Base-by-base conservation (phyloP, 2,888 invertebrate genomes). In the Aplocera efformata region DNA sequence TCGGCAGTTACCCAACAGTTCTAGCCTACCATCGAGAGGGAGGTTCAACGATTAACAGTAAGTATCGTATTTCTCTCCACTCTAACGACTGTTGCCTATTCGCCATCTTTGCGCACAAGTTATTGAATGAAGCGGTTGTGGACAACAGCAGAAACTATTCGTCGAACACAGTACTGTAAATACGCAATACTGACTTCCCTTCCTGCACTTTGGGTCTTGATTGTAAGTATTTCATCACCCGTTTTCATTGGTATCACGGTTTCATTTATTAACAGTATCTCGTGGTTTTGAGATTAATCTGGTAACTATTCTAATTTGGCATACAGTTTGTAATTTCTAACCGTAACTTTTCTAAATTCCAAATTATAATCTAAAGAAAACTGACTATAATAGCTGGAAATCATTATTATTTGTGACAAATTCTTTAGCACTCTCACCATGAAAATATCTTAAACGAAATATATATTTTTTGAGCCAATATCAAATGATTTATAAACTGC, bases 291-390 rank as follows among this genome's bases (percentile, higher is more conserved):
- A 17, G 13, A 17, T 17, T 17, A 17, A 3, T 17, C 13, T 17
- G 13, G 13, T 2, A 17, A 17, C 5, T 17, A 3, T 2, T 17
- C n/a, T 41, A 33, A 42, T 40, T 45, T 57, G 51, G 53, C 42
- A 42, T 42, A 40, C 24, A 27, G 36, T 38, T 34, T 25, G 31
- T 17, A 17, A 17, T 47, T 46, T 52, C 41, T 50, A 55, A 48
- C 43, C 53, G 36, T 50, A 50, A 44, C 41, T 33, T 37, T 54
- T 53, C 42, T 32, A 63, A 60, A 64, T 59, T 59, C 6, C 17
- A 30, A 17, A 31, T 30, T 21, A n/a, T n/a, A 17, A 17, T 17
- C 13, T 3, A 17, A 3, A 17, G 5, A 17, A 17, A 17, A 17
- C 5, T 17, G 13, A 3, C 5, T 17, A 17, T n/a, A n/a, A n/a